Evolutionary conservation across 2,888 invertebrate species (phyloP), one percentile per base, ranked within the genome.

Genomic region (Junonia oenone): DNA sequence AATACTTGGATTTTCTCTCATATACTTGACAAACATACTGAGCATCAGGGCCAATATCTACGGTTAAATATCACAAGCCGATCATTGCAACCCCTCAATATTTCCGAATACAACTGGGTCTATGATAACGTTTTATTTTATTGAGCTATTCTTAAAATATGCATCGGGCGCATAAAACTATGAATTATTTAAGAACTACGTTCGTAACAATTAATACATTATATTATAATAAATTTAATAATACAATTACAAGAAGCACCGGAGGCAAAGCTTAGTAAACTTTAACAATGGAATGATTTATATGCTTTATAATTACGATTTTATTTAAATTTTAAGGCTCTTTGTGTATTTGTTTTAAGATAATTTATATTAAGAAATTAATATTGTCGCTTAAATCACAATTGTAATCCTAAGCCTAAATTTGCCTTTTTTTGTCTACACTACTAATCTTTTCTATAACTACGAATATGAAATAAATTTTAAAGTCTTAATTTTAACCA

Each of bases 311-410:
- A 19, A 22, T 26, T 22, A 43, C 26, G 11, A 33, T 43, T 11
- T 17, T 26, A 26, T 43, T 43, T 26, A 13, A n/a, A 17, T 43
- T 22, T 43, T 26, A 22, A n/a, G 43, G 13, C 11, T 19, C 6
- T 17, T n/a, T 6, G n/a, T 43, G 8, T 13, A 43, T 43, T 17
- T 17, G 19, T 40, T 38, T 11, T 38, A 45, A 8, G 5, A 14
- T 46, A 46, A 38, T 46, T 53, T 33, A 53, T 31, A 26, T 31
- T 31, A 31, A 40, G 26, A 1, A 19, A 37, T 14, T 49, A 37
- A 47, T 47, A 53, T 54, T 54, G 54, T 54, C 54, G 31, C 48
- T 15, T 48, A 35, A 40, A 54, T 54, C 48, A 54, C 54, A 54
- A 48, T 48, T 15, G 14, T n/a, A 31, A 14, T 40, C 26, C 13